Percentiles rank a stretch among this genome's conserved stretches.
These are phyloP conservation scores for Monochamus saltuarius DNA, from an alignment of 1,140 invertebrate species.

Conservation along the genomic window DNA sequence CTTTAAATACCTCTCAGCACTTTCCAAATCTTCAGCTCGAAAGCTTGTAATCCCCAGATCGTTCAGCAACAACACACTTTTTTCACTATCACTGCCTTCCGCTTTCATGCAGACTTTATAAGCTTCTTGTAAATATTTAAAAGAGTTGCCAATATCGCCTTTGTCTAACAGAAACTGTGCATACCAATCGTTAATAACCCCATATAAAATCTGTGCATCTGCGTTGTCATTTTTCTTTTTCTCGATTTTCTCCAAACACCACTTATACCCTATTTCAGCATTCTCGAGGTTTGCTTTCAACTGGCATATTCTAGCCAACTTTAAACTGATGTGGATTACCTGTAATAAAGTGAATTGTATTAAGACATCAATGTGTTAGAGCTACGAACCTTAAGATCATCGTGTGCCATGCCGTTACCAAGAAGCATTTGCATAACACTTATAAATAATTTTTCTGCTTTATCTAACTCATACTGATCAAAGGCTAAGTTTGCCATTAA, in stretches of 20 bases:
- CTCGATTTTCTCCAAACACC: conserved; percentile 71
- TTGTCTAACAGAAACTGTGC: conserved; percentile 71
- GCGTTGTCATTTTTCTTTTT: conserved; percentile 56
- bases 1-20: conserved; percentile 70
- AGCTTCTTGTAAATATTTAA: conserved; percentile 68
- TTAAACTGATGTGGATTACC: conserved; percentile 73
- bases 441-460: conserved; percentile 82
- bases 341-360: conserved; percentile 27
- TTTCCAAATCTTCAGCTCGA: conserved; percentile 64
- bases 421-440: conserved; percentile 77
- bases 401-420: conserved; percentile 63
- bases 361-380: conserved; percentile 37
- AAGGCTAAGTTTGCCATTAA: conserved; percentile 88
- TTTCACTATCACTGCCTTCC: conserved; percentile 68
- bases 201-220: conserved; percentile 64
- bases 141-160: conserved; percentile 64
- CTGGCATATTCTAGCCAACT: conserved; percentile 72
- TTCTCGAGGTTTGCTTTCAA: conserved; percentile 62
- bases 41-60: conserved; percentile 78
- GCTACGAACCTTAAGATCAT: conserved; percentile 69
- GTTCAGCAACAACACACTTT: conserved; percentile 79
- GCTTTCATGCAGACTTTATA: conserved; percentile 66
- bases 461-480: conserved; percentile 70
- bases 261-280: conserved; percentile 73
- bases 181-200: conserved; percentile 80